phyloP scores from a whole-genome alignment of 2,113 vertebrate genomes.

The Egretta garzetta region DNA sequence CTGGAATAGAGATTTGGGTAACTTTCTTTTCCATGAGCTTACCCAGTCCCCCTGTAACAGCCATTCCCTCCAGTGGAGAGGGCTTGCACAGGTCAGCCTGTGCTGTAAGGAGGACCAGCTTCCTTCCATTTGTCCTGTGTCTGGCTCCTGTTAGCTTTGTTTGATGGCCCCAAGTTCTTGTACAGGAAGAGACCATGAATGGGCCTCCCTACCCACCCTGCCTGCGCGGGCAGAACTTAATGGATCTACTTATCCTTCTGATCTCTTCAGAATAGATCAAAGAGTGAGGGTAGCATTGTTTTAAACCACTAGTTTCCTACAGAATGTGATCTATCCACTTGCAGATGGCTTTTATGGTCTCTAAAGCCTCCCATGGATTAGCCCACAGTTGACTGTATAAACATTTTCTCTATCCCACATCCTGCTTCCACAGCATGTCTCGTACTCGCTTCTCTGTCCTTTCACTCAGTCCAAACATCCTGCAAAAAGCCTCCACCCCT shows the following conservation, averaged over 20 bases:
- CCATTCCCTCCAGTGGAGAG: not conserved
- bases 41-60: not conserved
- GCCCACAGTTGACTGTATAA: not conserved
- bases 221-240: not conserved
- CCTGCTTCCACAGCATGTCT: conserved; percentile 49
- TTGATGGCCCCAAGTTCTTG: not conserved
- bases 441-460: not conserved
- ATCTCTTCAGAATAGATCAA: not conserved
- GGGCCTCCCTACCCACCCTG: not conserved
- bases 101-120: not conserved
- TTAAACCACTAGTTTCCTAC: not conserved
- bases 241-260: not conserved
- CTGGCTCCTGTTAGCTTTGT: not conserved
- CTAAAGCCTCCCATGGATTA: conserved; percentile 32
- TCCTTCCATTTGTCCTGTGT: not conserved
- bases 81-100: not conserved
- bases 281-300: not conserved
- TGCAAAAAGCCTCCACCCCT: conserved; percentile 31
- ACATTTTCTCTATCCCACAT: conserved; percentile 48
- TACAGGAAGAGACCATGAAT: not conserved
- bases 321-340: not conserved
- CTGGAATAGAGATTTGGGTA: not conserved
- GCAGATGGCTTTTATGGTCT: conserved; percentile 37
- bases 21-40: not conserved
- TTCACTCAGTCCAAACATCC: conserved; percentile 34